Base-by-base conservation (phyloP, 2,888 invertebrate species). In the Dromius quadrimaculatus region DNA sequence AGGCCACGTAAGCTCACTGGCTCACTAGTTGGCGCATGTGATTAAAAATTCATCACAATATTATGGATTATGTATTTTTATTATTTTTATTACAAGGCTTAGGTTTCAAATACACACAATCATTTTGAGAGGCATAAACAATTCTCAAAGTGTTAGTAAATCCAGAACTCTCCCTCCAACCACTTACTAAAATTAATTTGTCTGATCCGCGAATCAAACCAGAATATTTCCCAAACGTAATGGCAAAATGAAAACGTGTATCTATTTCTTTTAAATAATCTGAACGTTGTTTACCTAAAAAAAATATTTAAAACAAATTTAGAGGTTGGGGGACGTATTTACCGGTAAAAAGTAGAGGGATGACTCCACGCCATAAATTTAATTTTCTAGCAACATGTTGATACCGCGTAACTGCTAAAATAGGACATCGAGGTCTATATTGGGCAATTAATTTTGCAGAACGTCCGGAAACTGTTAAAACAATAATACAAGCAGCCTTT, bases 401-500 rank as follows among this genome's bases (percentile, higher is more conserved):
- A 72, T 87, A 85, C 75, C 92, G 84, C 0, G 92, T 92, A 6
- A 94, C 87, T 2, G 91, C 89, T 62, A 94, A 83, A 68, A 94
- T 88, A 0, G 93, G 92, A 79, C 93, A 92, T 63, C 87, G 82
- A 0, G 93, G 92, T 75, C 87, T 85, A 75, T 87, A 90, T 73
- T 88, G 87, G 1, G 92, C 87, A 59, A 92, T 81, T 73, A 90
- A 80, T 79, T 88, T 88, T 4, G 92, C 92, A 19, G 92, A 90
- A 74, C 90, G 82, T 8, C 89, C 89, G n/a, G 87, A 87, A 47
- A 88, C 89, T 6, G 95, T 94, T 62, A 93, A 84, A 61, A 93
- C 89, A 75, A 96, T 87, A 74, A 96, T 93, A 0, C 93, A 92
- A 1, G 89, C 83, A 1, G 89, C 88, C 77, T 86, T 85, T 59